Conservation (phyloP, 2,113 vertebrate species). For the Rhinopomastus cyanomelas region DNA sequence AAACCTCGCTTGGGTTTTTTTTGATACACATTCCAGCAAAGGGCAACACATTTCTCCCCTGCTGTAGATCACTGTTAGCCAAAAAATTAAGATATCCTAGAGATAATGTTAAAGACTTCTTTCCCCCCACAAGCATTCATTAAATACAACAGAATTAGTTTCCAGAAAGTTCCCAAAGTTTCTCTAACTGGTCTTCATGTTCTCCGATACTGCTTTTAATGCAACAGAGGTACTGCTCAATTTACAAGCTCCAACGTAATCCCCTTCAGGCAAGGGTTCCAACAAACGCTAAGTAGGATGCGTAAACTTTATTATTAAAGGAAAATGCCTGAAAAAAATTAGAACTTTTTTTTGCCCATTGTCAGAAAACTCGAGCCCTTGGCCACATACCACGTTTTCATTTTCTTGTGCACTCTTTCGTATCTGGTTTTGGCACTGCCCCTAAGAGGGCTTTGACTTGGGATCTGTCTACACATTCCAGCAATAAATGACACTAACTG, state of each 20-base stretch:
- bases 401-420: neutral
- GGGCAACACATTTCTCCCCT: neutral
- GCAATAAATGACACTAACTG: constrained; percentile 30
- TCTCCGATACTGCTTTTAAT: neutral
- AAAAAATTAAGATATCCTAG: neutral
- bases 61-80: neutral
- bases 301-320: neutral
- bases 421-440: constrained; percentile 43
- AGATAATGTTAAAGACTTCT: neutral
- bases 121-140: neutral
- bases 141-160: neutral
- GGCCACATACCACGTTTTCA: neutral
- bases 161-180: neutral
- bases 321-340: neutral
- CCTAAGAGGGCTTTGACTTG: neutral
- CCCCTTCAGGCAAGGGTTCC: neutral
- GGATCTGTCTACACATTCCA: constrained; percentile 22
- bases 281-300: neutral
- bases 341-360: neutral
- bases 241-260: neutral
- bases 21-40: neutral
- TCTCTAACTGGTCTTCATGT: neutral
- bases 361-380: neutral
- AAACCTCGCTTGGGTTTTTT: no score
- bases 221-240: neutral